Percentiles rank a stretch among this genome's conserved stretches.
These are phyloP conservation scores for Romanogobio albipinnatus DNA, from an alignment of 2,113 vertebrate genomes.

Conservation along the genomic window DNA sequence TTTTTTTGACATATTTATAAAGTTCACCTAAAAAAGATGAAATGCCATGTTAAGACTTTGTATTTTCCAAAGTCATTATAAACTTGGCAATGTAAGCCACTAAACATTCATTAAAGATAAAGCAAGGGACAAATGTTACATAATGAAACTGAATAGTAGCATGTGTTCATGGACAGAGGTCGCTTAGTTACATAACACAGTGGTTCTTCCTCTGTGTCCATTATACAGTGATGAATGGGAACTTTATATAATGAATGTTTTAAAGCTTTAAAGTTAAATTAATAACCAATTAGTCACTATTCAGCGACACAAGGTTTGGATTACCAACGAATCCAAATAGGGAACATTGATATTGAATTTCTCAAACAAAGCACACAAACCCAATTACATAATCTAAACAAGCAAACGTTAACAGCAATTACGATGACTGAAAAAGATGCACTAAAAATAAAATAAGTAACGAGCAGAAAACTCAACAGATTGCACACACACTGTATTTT, in stretches of 20 bases:
- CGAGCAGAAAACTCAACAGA: not conserved
- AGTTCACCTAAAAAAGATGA: not conserved
- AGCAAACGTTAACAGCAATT: not conserved
- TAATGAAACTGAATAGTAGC: constrained; percentile 7
- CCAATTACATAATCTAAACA: not conserved
- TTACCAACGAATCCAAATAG: not conserved
- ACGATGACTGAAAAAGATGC: not conserved
- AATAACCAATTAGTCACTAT: constrained; percentile 6
- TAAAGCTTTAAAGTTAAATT: not conserved
- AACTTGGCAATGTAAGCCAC: not conserved
- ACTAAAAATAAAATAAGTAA: constrained; percentile 9
- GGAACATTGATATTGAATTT: not conserved
- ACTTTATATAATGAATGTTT: not conserved
- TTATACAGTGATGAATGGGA: constrained; percentile 14
- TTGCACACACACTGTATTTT: not conserved
- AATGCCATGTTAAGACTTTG: not conserved
- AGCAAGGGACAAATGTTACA: not conserved
- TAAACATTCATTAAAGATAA: not conserved
- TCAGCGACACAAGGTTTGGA: not conserved
- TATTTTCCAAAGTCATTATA: too few species aligned
- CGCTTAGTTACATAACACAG: constrained; percentile 17
- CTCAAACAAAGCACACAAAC: not conserved
- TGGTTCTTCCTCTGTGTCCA: not conserved
- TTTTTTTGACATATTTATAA: not conserved
- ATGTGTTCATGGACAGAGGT: not conserved